These are phyloP conservation scores for Pollenia amentaria DNA, from an alignment of 2,888 invertebrate genomes.

Conservation along the genomic window DNA sequence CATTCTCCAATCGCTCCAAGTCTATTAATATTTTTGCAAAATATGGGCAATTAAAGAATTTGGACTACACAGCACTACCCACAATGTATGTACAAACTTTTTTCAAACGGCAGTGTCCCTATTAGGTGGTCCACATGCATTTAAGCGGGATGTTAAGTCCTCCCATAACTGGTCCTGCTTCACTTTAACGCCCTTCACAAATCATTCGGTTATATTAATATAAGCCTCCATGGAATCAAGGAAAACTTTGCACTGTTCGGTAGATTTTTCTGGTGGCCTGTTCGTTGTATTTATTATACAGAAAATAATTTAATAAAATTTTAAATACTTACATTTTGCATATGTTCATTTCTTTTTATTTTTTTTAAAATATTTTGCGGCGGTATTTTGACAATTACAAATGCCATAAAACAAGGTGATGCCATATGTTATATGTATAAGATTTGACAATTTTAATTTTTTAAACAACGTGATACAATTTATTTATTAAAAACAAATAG, in stretches of 20 bases:
- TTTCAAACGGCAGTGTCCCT: background rate
- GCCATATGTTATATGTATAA: too few relatives aligned
- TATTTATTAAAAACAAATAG: too few relatives aligned
- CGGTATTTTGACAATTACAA: too few relatives aligned
- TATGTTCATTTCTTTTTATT: too few relatives aligned
- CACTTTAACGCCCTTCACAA: background rate
- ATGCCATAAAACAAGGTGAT: too few relatives aligned
- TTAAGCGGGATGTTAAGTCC: background rate
- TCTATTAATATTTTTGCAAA: too few relatives aligned
- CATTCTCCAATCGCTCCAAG: too few relatives aligned
- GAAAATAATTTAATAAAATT: background rate
- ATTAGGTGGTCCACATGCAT: background rate
- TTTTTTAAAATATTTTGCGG: too few relatives aligned
- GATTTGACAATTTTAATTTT: too few relatives aligned
- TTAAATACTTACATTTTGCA: background rate
- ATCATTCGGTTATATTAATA: background rate
- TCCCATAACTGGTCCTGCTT: background rate
- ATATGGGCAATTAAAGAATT: too few relatives aligned
- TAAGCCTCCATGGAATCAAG: background rate
- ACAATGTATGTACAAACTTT: background rate
- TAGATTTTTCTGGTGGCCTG: background rate
- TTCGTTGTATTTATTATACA: background rate
- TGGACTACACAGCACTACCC: too few relatives aligned
- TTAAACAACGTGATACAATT: too few relatives aligned
- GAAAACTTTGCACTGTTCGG: background rate